Base-by-base conservation (phyloP, 2,797 vertebrate genomes). In the Geotrypetes seraphini region DNA sequence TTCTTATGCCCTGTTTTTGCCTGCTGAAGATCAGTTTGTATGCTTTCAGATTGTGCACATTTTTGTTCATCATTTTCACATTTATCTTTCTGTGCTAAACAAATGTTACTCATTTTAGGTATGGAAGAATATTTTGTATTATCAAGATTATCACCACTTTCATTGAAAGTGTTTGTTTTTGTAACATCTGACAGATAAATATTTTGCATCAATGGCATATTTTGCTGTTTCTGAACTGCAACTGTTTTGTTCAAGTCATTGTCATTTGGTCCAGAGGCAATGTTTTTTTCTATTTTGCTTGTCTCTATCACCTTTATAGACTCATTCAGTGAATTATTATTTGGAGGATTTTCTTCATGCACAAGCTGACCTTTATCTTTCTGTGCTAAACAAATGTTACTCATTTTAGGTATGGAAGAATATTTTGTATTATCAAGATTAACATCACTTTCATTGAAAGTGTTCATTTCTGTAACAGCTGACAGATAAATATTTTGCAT, bases 301-400 rank as follows among this genome's bases (percentile, higher is more conserved):
- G 25, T 26, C 33, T 47, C 20, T n/a, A 3, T 11, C 21, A 2
- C 5, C 2, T 1, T 10, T 14, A 25, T 12, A 21, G 5, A 7
- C 19, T 3, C 3, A 3, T 14, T 12, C 24, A n/a, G 15, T 10
- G 0, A 3, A 4, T 3, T n/a, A 31, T 4, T 22, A 8, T 23
- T 19, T 29, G 9, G 8, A 19, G 27, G 6, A 19, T 19, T 10
- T 18, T 38, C 23, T 35, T 16, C 19, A 40, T 2, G 0, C 19
- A 11, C 2, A 4, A 7, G 3, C 28, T 10, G 3, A 6, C n/a
- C n/a, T n/a, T n/a, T n/a, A n/a, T n/a, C n/a, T n/a, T n/a, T n/a
- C 28, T 6, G 3, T 19, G 8, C 8, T 29, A 3, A 39, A 36
- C 25, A 10, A 3, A 2, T 0, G 15, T 1, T 1, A 16, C 13